phyloP scores from a whole-genome alignment of 2,113 vertebrate genomes.

The Campylomormyrus numenius region DNA sequence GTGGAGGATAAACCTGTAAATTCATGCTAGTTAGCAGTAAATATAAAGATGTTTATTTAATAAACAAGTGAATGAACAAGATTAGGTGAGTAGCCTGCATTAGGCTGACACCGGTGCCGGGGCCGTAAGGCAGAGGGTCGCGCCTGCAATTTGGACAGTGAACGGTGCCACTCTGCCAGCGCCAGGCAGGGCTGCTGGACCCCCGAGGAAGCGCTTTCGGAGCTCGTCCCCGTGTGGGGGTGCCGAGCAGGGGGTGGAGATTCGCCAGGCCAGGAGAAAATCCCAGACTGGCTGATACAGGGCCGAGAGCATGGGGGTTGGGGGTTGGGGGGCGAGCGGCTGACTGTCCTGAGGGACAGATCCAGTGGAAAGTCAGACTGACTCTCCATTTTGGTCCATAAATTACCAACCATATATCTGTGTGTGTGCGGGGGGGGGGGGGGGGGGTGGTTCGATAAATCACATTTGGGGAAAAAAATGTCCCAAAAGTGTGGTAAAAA shows the following conservation, averaged over 20 bases:
- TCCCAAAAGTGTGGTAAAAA: too few relatives aligned
- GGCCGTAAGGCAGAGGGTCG: not conserved
- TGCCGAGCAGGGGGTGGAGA: not conserved
- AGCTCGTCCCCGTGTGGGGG: not conserved
- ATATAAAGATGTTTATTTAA: not conserved
- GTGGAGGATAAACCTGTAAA: not conserved
- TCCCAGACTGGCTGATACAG: not conserved
- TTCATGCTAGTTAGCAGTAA: not conserved
- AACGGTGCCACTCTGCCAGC: not conserved
- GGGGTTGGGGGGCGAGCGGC: not conserved
- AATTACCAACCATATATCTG: not conserved
- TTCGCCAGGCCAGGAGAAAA: not conserved
- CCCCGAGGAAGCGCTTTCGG: not conserved
- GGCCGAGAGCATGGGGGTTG: not conserved
- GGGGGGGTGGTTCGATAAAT: too few relatives aligned
- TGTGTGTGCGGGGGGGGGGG: not conserved
- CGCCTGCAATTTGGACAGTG: not conserved
- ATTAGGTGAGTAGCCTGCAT: not conserved
- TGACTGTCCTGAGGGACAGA: not conserved
- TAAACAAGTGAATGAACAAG: not conserved
- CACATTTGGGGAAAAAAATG: too few relatives aligned
- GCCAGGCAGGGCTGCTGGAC: not conserved
- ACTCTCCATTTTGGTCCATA: not conserved
- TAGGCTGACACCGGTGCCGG: not conserved
- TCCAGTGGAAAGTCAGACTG: not conserved